Base-by-base conservation (phyloP, 2,113 vertebrate species). In the Alligator sinensis region DNA sequence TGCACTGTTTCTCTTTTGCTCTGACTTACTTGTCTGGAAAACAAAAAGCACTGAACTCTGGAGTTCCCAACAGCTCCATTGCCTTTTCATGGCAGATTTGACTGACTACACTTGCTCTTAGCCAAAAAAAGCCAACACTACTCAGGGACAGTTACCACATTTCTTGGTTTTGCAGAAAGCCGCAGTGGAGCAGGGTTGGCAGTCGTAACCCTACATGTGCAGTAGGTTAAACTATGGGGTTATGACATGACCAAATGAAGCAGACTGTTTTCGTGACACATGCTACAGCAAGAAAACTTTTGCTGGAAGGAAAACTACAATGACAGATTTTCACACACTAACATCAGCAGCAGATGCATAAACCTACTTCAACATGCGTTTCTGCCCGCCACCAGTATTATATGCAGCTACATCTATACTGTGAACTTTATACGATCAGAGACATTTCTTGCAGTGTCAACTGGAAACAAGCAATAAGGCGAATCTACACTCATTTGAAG, bases 31-130 rank as follows among this genome's bases (percentile, higher is more conserved):
- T 4, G 30, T 38, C 68, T 70, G 68, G 30, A 70, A 70, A 38
- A 70, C 18, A 38, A 0, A 58, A 16, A 47, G 5, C 30, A 30
- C 16, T 28, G 19, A 4, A 60, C 62, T 82, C 77, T 57, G 82
- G 19, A 89, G n/a, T n/a, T 59, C n/a, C 38, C 0, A 0, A 18
- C 72, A n/a, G 61, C 81, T 30, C 0, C 2, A 75, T 80, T 74
- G 70, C 28, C 74, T 77, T 89, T 83, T 80, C 58, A n/a, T 34
- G 22, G 57, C 91, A 83, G 58, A 83, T n/a, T 21, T 88, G 63
- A 60, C 9, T 11, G 3, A 4, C 64, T 38, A 61, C 18, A 59
- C 47, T 47, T 47, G 47, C 47, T 9, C 47, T 47, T 47, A 47
- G 47, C 47, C 47, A 47, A 47, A 47, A 47, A 47, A 47, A 9